phyloP scores from a whole-genome alignment of 2,113 vertebrate genomes.

The Piprites chloris region DNA sequence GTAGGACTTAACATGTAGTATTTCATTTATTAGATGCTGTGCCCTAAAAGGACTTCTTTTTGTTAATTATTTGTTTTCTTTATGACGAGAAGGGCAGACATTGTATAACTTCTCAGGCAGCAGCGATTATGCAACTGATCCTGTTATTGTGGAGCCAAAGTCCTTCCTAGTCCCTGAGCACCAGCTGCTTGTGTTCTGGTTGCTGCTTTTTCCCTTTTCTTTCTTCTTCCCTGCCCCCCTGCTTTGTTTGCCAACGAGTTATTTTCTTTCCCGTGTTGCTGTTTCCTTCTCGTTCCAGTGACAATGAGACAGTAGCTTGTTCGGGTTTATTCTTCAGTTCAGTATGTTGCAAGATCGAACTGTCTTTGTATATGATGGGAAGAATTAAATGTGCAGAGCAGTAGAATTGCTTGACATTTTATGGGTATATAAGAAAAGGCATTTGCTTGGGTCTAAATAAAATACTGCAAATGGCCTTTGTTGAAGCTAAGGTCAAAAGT shows the following conservation, averaged over 20 bases:
- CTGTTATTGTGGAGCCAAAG: not conserved
- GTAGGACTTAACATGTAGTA: not conserved
- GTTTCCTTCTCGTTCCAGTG: not conserved
- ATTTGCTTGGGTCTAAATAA: not conserved
- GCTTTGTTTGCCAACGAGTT: not conserved
- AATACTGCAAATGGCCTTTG: not conserved
- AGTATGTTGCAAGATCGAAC: not conserved
- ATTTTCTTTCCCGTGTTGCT: not conserved
- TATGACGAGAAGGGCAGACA: not conserved
- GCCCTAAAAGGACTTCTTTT: not conserved
- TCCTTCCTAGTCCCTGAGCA: slow-evolving; percentile 14
- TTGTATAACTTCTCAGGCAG: slow-evolving; percentile 44
- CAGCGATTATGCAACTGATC: slow-evolving; percentile 28
- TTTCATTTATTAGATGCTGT: not conserved
- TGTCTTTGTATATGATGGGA: not conserved
- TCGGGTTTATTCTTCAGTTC: not conserved
- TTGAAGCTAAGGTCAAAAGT: not conserved
- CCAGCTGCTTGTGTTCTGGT: slow-evolving; percentile 26
- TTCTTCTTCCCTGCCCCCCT: not conserved
- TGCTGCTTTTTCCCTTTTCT: not conserved
- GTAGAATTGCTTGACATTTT: not conserved
- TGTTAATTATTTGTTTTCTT: slow-evolving; percentile 20
- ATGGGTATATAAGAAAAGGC: not conserved
- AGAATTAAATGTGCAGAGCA: not conserved
- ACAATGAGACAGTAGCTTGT: not conserved